These are phyloP conservation scores for Pelecanoides urinatrix DNA, from an alignment of 2,113 vertebrate genomes.

Conservation along the genomic window DNA sequence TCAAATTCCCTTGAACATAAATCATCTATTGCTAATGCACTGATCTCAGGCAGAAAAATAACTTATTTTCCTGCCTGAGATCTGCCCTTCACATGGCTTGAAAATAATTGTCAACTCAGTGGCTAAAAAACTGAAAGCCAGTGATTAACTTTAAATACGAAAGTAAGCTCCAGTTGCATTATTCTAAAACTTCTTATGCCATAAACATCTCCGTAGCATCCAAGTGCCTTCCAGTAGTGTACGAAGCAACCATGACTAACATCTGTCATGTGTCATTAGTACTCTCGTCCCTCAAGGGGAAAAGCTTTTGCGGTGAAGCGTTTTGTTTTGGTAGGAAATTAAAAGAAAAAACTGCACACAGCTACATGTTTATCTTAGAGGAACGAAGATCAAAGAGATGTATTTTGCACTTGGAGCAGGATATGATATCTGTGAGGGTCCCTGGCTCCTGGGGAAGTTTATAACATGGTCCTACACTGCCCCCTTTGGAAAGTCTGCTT, in stretches of 20 bases:
- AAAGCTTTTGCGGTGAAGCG: constrained; percentile 35
- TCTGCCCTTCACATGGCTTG: background rate
- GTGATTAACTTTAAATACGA: constrained; percentile 25
- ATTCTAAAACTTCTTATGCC: constrained; percentile 16
- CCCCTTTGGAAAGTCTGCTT: background rate
- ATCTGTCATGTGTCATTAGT: constrained; percentile 50
- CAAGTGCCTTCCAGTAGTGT: constrained; percentile 9
- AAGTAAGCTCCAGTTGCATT: background rate
- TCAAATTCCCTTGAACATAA: background rate
- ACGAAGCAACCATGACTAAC: constrained; percentile 29
- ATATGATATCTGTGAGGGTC: background rate
- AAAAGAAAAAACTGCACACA: background rate
- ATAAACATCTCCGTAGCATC: background rate
- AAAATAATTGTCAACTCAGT: constrained; percentile 7
- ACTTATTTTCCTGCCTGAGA: background rate
- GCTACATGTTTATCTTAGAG: background rate
- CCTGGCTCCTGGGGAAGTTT: background rate
- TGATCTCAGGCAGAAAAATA: background rate
- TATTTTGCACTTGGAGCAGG: background rate
- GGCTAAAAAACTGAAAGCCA: constrained; percentile 5
- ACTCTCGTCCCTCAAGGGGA: constrained; percentile 5
- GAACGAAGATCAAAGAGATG: background rate
- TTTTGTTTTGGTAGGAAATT: constrained; percentile 42
- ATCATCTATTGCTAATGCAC: background rate
- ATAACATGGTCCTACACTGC: background rate